A percentile compares a stretch with the other conserved stretches of the same genome.
Evolutionary conservation across 2,888 invertebrate genomes (phyloP).

Genomic region (Hanleya hanleyi): DNA sequence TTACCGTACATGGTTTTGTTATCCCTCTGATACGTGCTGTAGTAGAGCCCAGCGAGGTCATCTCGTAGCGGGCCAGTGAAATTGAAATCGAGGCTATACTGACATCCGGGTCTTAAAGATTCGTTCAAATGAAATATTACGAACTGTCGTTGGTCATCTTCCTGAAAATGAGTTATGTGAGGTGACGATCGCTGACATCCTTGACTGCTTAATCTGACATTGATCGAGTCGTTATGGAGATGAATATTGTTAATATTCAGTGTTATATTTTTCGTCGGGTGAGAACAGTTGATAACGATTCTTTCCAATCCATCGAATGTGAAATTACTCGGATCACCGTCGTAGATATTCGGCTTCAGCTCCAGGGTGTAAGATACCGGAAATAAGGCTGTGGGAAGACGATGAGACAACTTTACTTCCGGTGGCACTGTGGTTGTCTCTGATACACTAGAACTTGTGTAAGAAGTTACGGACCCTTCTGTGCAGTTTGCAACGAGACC

Average conservation of each 20-base stretch:
- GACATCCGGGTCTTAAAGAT: constrained; percentile 77
- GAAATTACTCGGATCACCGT: constrained; percentile 24
- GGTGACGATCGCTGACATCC: background rate
- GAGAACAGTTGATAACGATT: constrained; percentile 17
- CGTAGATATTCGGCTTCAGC: constrained; percentile 36
- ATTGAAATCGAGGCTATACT: constrained; percentile 81
- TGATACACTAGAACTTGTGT: no score
- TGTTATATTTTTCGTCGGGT: constrained; percentile 23
- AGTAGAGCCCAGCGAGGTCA: constrained; percentile 17
- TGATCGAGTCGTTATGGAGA: constrained; percentile 19
- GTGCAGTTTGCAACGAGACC: no score
- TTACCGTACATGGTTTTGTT: constrained; percentile 22
- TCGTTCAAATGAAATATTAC: constrained; percentile 78
- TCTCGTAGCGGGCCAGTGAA: constrained; percentile 81
- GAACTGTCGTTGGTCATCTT: constrained; percentile 29
- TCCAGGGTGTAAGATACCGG: constrained; percentile 30
- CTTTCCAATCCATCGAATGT: constrained; percentile 27
- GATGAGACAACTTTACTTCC: constrained; percentile 8
- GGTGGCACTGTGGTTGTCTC: background rate
- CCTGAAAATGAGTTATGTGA: background rate
- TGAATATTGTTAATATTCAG: constrained; percentile 25
- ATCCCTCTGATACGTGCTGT: constrained; percentile 22
- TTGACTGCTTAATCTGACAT: background rate
- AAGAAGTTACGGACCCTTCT: no score
- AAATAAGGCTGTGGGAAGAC: constrained; percentile 24